phyloP scores from a whole-genome alignment of 2,797 vertebrate genomes.

The Helostoma temminkii region DNA sequence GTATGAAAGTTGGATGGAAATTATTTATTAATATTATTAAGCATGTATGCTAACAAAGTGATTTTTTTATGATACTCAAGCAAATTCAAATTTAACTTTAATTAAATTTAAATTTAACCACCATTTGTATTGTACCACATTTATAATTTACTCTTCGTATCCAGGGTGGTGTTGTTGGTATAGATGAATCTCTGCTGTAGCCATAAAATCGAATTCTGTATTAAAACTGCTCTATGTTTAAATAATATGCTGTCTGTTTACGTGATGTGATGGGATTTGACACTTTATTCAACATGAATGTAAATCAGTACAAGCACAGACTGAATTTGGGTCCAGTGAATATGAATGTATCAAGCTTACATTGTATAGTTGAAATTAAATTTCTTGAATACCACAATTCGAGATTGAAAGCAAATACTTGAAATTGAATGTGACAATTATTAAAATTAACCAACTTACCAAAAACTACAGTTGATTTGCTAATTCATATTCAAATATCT shows the following conservation, averaged over 20 bases:
- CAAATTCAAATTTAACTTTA: slow-evolving; percentile 1
- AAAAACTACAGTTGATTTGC: slow-evolving; percentile 41
- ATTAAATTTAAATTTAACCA: slow-evolving; percentile 1
- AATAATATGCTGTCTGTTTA: slow-evolving; percentile 33
- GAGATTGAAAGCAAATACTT: slow-evolving; percentile 55
- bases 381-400: slow-evolving; percentile 35
- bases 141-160: background rate
- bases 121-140: background rate
- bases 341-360: slow-evolving; percentile 39
- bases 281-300: slow-evolving; percentile 33
- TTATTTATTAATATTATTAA: background rate
- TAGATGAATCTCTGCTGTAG: slow-evolving; percentile 17
- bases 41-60: background rate
- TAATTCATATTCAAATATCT: slow-evolving; percentile 66
- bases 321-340: slow-evolving; percentile 28
- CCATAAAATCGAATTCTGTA: background rate
- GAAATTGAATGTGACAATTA: slow-evolving; percentile 51
- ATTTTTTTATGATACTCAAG: background rate
- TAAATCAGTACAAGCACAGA: slow-evolving; percentile 36
- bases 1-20: background rate
- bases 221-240: slow-evolving; percentile 29
- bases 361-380: slow-evolving; percentile 18
- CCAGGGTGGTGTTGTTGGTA: background rate
- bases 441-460: slow-evolving; percentile 48
- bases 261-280: slow-evolving; percentile 40